Conservation (phyloP, 92 coral and sea anemone genomes). For the Chrysogorgia sp. region DNA sequence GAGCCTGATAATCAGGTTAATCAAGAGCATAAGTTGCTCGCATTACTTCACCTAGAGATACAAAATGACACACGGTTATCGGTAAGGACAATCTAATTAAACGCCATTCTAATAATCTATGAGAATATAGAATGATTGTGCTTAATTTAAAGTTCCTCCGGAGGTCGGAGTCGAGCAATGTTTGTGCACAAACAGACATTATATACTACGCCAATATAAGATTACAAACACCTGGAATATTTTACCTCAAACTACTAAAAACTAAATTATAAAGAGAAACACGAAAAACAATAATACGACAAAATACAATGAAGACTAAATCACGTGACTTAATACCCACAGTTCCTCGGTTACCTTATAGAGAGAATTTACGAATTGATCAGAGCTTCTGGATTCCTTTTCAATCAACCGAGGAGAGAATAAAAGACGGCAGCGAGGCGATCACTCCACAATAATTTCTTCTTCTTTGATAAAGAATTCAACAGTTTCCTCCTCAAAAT, state of each 20-base stretch:
- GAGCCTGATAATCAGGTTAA: no score
- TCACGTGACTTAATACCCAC: neutral
- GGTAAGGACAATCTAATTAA: constrained; percentile 26
- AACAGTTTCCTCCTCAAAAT: constrained; percentile 94
- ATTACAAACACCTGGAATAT: neutral
- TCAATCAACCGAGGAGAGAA: neutral
- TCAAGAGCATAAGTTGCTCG: neutral
- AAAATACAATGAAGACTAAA: neutral
- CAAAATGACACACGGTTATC: neutral
- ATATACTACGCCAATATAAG: neutral
- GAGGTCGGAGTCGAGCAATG: neutral
- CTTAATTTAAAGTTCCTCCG: neutral
- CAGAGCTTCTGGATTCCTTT: constrained; percentile 41
- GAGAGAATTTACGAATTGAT: constrained; percentile 25
- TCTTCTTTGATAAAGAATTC: constrained; percentile 99
- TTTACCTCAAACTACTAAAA: neutral
- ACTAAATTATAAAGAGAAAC: neutral
- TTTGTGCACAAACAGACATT: neutral
- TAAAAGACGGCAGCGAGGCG: neutral
- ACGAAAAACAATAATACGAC: no score
- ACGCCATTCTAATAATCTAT: constrained; percentile 13
- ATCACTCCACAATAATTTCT: constrained; percentile 83
- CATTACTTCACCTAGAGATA: no score
- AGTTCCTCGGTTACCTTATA: constrained; percentile 30
- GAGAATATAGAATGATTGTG: neutral